Evolutionary conservation across 2,113 vertebrate species (phyloP).

Genomic region (Cathartes aura): DNA sequence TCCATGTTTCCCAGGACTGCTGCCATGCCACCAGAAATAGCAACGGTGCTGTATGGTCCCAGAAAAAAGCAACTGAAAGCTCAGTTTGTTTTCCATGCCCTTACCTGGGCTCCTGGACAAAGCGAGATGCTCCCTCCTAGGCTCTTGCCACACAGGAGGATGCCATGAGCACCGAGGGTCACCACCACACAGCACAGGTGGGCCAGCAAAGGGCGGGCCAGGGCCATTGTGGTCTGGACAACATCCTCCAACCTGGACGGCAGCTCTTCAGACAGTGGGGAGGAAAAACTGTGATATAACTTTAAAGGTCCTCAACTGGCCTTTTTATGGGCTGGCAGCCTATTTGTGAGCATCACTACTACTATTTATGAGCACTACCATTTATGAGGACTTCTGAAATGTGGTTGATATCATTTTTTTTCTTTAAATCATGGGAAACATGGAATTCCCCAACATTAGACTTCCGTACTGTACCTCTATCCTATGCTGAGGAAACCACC

Average conservation of each 20-base stretch:
- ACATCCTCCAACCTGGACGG: constrained; percentile 75
- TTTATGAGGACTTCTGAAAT: background rate
- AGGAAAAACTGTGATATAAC: background rate
- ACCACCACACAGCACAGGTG: constrained; percentile 85
- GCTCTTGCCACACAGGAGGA: constrained; percentile 84
- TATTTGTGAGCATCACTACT: background rate
- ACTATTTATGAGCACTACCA: background rate
- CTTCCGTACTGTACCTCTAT: background rate
- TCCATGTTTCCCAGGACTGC: background rate
- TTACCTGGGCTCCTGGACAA: constrained; percentile 73
- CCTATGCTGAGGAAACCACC: background rate
- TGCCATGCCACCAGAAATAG: constrained; percentile 16
- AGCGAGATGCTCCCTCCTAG: constrained; percentile 75
- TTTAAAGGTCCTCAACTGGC: background rate
- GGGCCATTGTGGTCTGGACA: constrained; percentile 71
- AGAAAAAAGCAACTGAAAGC: background rate
- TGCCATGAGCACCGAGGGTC: constrained; percentile 80
- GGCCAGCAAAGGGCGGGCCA: constrained; percentile 86
- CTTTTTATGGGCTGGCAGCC: background rate
- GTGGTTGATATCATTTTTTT: accelerated
- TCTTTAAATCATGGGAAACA: background rate
- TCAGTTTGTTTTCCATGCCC: background rate
- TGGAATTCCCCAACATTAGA: background rate
- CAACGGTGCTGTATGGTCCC: background rate
- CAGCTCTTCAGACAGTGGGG: constrained; percentile 57